Percentiles rank a stretch among this genome's conserved stretches.
phyloP scores from a whole-genome alignment of 1,140 invertebrate genomes.

The Homarus americanus region DNA sequence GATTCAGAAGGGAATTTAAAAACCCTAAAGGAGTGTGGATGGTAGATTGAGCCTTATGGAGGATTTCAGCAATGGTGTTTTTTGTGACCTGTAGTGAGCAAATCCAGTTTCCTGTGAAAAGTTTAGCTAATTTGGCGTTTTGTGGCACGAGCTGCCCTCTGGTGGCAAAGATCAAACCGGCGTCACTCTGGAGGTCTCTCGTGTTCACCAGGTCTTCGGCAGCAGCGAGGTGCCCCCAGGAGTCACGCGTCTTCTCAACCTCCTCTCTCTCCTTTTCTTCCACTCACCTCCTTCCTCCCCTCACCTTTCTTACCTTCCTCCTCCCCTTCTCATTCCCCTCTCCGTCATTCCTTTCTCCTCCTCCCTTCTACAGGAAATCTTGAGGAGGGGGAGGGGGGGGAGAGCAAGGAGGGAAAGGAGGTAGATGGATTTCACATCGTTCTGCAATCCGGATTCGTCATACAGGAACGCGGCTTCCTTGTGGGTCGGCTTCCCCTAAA shows the following conservation, averaged over 20 bases:
- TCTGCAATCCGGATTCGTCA: background rate
- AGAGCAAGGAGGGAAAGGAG: background rate
- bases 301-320: background rate
- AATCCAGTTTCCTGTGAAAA: slow-evolving; percentile 65
- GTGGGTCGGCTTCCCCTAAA: no score
- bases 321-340: slow-evolving; percentile 9
- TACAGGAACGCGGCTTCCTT: background rate
- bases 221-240: background rate
- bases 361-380: background rate
- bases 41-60: slow-evolving; percentile 25
- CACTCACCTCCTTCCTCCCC: no score
- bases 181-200: background rate
- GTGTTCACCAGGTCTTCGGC: background rate
- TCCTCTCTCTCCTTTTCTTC: background rate
- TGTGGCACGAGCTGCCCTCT: slow-evolving; percentile 59
- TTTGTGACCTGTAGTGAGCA: background rate
- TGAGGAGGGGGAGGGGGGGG: no score
- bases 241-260: background rate
- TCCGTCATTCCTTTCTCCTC: background rate
- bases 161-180: slow-evolving; percentile 60
- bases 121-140: slow-evolving; percentile 62
- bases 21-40: background rate
- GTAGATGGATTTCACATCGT: background rate
- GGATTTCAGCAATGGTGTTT: background rate
- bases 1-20: slow-evolving; percentile 41